Conservation (phyloP, 2,113 vertebrate genomes). For the Perognathus longimembris region DNA sequence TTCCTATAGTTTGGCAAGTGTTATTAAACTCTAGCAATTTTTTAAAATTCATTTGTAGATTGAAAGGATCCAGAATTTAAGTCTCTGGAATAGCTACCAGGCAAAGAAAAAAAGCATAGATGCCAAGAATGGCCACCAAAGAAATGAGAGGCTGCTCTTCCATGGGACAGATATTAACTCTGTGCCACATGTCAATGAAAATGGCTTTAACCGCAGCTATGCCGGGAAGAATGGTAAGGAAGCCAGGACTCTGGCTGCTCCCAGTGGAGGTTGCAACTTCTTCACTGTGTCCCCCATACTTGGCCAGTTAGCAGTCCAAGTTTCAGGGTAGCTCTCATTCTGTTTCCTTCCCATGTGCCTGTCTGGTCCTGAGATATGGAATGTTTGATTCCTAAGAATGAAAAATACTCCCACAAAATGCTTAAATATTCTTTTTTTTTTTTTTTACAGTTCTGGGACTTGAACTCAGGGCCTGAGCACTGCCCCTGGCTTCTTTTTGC, state of each 20-base stretch:
- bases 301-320: neutral
- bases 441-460: too few species aligned
- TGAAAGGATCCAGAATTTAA: constrained; percentile 90
- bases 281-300: neutral
- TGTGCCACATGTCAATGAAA: constrained; percentile 84
- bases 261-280: neutral
- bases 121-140: constrained; percentile 86
- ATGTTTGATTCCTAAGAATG: neutral
- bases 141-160: constrained; percentile 91
- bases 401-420: neutral
- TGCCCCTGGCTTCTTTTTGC: too few species aligned
- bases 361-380: neutral
- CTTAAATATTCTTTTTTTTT: constrained; percentile 6
- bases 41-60: constrained; percentile 87
- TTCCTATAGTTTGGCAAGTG: neutral
- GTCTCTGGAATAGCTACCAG: constrained; percentile 92
- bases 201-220: constrained; percentile 94
- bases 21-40: constrained; percentile 1
- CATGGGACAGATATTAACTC: constrained; percentile 88
- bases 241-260: neutral
- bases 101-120: constrained; percentile 90
- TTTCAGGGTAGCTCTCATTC: neutral
- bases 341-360: neutral
- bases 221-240: constrained; percentile 91
- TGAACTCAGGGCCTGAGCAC: too few species aligned